Evolutionary conservation across 2,113 vertebrate genomes (phyloP).

Genomic region (Misgurnus anguillicaudatus): DNA sequence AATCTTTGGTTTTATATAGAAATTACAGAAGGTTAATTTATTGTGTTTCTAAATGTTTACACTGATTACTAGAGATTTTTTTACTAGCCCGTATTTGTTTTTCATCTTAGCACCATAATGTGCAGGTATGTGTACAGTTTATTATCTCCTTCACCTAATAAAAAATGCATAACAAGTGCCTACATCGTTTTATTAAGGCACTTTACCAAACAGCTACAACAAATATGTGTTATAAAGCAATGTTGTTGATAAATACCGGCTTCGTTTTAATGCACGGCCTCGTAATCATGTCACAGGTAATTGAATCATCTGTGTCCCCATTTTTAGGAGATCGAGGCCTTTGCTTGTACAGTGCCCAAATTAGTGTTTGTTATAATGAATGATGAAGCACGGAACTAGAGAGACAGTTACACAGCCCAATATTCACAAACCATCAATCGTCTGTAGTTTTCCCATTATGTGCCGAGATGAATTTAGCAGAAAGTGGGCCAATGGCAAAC

Average conservation of each 20-base stretch:
- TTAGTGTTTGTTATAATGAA: background rate
- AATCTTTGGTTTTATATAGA: too few species aligned
- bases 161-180: too few species aligned
- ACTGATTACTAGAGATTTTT: too few species aligned
- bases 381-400: background rate
- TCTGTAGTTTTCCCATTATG: conserved; percentile 51
- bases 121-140: too few species aligned
- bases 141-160: too few species aligned
- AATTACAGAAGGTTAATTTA: too few species aligned
- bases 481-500: conserved; percentile 55
- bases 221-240: too few species aligned
- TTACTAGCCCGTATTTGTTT: too few species aligned
- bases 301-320: background rate
- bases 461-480: conserved; percentile 49
- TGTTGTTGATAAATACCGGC: background rate
- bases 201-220: too few species aligned
- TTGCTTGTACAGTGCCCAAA: background rate
- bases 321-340: background rate
- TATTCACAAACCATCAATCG: conserved; percentile 38
- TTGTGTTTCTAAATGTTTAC: too few species aligned
- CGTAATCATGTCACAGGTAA: background rate
- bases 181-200: too few species aligned
- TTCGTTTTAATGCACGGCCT: background rate
- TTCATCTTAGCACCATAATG: too few species aligned
- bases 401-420: conserved; percentile 34